phyloP scores from a whole-genome alignment of 2,888 invertebrate species.

The Epirrhoe tristata region DNA sequence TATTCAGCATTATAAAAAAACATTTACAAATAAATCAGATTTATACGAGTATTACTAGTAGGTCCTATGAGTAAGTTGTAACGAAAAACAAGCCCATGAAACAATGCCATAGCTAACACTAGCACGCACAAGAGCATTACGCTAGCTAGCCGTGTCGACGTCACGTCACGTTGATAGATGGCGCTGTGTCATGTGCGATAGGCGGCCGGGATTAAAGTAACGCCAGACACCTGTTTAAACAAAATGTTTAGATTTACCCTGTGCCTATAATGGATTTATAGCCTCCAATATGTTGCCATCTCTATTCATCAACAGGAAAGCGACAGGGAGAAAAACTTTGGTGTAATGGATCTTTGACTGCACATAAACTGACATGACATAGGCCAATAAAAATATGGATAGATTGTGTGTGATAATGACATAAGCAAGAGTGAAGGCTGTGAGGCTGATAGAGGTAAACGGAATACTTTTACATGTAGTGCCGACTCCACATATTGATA shows the following conservation, averaged over 20 bases:
- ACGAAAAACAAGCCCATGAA: not conserved
- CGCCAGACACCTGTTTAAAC: not conserved
- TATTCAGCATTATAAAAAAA: no score
- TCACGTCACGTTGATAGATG: conserved; percentile 19
- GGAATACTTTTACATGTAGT: no score
- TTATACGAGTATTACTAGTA: no score
- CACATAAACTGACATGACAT: no score
- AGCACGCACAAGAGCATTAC: not conserved
- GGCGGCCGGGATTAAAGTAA: conserved; percentile 8
- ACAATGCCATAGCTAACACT: not conserved
- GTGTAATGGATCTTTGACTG: not conserved
- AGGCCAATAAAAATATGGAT: no score
- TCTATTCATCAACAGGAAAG: not conserved
- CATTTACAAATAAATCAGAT: no score
- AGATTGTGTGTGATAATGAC: not conserved
- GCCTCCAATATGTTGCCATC: not conserved
- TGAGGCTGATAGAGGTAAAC: no score
- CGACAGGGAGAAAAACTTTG: not conserved
- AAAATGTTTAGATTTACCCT: conserved; percentile 2
- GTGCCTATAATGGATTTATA: not conserved
- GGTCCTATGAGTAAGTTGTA: not conserved
- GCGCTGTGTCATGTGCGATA: conserved; percentile 3
- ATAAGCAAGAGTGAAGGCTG: not conserved
- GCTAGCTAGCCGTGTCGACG: conserved; percentile 2
- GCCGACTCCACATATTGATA: no score